Evolutionary conservation across 2,888 invertebrate genomes (phyloP).

Genomic region (Athalia cordata): DNA sequence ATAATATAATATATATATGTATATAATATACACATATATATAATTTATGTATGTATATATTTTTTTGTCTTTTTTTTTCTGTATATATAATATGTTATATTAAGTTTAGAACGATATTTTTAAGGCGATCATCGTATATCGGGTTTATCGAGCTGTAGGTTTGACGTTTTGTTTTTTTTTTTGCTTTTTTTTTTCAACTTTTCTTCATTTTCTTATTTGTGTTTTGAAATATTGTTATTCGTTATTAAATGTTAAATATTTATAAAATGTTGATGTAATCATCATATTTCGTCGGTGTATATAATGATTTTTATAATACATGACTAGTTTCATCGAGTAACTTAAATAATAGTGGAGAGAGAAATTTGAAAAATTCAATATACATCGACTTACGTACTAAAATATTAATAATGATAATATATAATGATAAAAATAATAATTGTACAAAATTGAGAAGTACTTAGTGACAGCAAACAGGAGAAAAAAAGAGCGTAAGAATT

Average conservation of each 20-base stretch:
- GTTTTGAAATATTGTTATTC: too few relatives aligned
- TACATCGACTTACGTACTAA: background rate
- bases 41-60: background rate
- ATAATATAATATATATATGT: background rate
- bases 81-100: too few relatives aligned
- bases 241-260: too few relatives aligned
- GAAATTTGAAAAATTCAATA: background rate
- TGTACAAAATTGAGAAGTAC: too few relatives aligned
- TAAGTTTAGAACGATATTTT: slow-evolving; percentile 29
- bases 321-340: slow-evolving; percentile 61
- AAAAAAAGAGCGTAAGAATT: too few relatives aligned
- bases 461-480: too few relatives aligned
- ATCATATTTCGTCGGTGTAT: slow-evolving; percentile 32
- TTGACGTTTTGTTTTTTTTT: background rate
- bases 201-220: background rate
- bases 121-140: background rate
- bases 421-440: background rate
- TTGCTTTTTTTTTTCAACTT: background rate
- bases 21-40: background rate
- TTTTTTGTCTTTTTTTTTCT: background rate
- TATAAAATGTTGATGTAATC: background rate
- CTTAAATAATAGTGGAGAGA: slow-evolving; percentile 51
- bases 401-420: slow-evolving; percentile 12
- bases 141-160: slow-evolving; percentile 5
- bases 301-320: slow-evolving; percentile 52